Base-by-base conservation (phyloP, 2,113 vertebrate species). In the Cebidichthys violaceus region DNA sequence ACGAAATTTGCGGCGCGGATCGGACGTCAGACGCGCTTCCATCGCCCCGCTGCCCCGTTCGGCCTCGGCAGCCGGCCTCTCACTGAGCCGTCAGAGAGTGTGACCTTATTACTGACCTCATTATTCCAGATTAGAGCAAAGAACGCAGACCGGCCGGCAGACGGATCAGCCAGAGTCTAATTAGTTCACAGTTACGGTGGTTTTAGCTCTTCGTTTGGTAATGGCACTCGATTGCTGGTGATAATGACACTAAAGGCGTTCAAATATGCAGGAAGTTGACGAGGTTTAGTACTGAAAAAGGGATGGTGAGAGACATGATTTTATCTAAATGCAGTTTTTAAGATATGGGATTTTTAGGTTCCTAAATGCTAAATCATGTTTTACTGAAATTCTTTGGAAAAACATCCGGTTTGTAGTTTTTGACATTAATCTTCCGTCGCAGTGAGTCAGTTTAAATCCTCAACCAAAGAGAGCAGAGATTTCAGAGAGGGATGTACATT, bases 31-130 rank as follows among this genome's bases (percentile, higher is more conserved):
- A 83, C 76, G 78, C 11, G 65, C 73, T 86, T 69, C 65, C 18
- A 39, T 78, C 68, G 74, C 84, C 1, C 1, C 24, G 54, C 79
- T 39, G 82, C 24, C 52, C 78, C 7, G 54, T 67, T 82, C 14
- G 20, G 69, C 84, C 79, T 60, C 65, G 24, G 60, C 83, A 55
- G 83, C 81, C 9, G 65, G 65, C 39, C 67, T 79, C 86, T 82
- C 85, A 50, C 89, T 67, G 86, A 73, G 86, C 87, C 71, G 81
- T 83, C 84, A 84, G 83, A 78, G 77, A 77, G 84, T 61, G 79
- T 79, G 88, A 89, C 87, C 74, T 89, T 79, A 82, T 88, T 89
- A 83, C 86, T 88, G 88, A 92, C 86, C 91, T 93, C 87, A 90
- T 92, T 92, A 93, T 82, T 88, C 89, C 88, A 87, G 80, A 92